Conservation (phyloP, 1,140 invertebrate genomes). For the Drosophila subobscura region DNA sequence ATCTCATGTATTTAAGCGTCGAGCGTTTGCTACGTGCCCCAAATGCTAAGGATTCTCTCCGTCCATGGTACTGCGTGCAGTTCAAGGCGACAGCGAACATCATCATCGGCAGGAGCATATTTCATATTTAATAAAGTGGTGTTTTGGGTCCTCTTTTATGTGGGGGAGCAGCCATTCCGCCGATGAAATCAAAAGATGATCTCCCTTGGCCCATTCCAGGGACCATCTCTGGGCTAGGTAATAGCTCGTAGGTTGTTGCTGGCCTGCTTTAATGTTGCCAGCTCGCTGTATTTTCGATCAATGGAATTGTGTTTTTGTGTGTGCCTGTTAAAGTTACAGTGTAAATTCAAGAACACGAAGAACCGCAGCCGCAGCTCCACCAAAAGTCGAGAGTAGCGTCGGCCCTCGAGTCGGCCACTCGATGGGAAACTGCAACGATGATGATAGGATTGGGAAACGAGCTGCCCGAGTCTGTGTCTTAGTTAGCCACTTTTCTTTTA, state of each 20-base stretch:
- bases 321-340: no score
- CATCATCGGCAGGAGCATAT: slow-evolving; percentile 42
- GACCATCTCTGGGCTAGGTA: slow-evolving; percentile 1
- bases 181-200: slow-evolving; percentile 50
- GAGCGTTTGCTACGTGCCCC: slow-evolving; percentile 67
- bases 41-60: slow-evolving; percentile 44
- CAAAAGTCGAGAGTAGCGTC: not conserved
- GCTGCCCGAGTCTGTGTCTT: slow-evolving; percentile 53
- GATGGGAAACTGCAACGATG: slow-evolving; percentile 38
- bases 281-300: no score
- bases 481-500: slow-evolving; percentile 78
- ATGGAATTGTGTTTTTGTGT: no score
- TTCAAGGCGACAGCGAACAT: slow-evolving; percentile 39
- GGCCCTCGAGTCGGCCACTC: slow-evolving; percentile 36
- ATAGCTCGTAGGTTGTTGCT: slow-evolving; percentile 17
- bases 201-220: slow-evolving; percentile 22
- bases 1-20: slow-evolving; percentile 69
- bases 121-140: slow-evolving; percentile 70
- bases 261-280: no score
- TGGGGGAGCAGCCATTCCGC: not conserved
- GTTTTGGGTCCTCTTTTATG: slow-evolving; percentile 23
- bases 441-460: slow-evolving; percentile 4
- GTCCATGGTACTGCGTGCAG: slow-evolving; percentile 40
- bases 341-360: no score
- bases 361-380: slow-evolving; percentile 14